Evolutionary conservation across 2,797 vertebrate species (phyloP).

Genomic region (Pipistrellus kuhlii): DNA sequence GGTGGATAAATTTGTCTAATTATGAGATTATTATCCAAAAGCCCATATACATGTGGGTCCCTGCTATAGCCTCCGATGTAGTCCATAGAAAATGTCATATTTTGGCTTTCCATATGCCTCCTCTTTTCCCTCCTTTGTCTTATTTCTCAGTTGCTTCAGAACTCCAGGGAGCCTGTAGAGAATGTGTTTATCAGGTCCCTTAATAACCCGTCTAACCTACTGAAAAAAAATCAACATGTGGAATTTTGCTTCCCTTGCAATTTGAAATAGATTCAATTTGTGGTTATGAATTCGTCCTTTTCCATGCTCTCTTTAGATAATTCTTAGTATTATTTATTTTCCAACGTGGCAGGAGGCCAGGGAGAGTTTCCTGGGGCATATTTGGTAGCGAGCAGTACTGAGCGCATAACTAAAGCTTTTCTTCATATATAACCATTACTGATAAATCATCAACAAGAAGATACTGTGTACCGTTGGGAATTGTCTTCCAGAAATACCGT

Average conservation of each 20-base stretch:
- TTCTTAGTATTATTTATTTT: background rate
- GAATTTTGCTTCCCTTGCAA: slow-evolving; percentile 41
- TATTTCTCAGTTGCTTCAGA: background rate
- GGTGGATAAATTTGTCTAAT: background rate
- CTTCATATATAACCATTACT: background rate
- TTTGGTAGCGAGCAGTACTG: background rate
- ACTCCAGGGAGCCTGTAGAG: background rate
- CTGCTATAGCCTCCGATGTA: background rate
- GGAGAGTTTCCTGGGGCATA: background rate
- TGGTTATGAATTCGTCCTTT: background rate
- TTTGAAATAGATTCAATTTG: slow-evolving; percentile 30
- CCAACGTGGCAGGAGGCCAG: background rate
- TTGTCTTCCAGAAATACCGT: background rate
- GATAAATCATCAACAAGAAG: background rate
- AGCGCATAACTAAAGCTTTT: background rate
- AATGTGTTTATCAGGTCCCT: background rate
- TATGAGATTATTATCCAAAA: background rate
- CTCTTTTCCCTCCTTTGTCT: background rate
- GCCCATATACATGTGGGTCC: background rate
- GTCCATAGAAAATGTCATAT: background rate
- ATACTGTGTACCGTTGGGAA: background rate
- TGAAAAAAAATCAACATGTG: slow-evolving; percentile 42
- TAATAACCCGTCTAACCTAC: background rate
- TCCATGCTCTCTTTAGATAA: background rate
- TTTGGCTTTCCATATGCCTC: background rate